A percentile compares a stretch with the other conserved stretches of the same genome.
Conservation (phyloP, 2,888 invertebrate genomes). For the Monopis laevigella region DNA sequence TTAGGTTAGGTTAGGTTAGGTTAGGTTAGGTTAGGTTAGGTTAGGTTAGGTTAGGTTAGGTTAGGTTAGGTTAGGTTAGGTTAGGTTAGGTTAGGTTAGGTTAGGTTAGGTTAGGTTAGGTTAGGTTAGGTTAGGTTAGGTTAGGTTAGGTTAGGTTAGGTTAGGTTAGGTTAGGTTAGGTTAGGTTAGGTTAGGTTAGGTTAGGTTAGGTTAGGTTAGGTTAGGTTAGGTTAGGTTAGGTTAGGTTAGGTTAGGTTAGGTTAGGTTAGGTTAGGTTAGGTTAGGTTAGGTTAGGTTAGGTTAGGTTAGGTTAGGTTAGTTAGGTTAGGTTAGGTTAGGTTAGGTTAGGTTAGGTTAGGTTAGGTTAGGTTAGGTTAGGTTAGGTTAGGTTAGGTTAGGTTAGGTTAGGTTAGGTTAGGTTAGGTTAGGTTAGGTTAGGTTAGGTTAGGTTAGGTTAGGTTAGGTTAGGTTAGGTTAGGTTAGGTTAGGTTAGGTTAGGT, state of each 20-base stretch:
- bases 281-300: conserved; percentile 12
- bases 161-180: conserved; percentile 8
- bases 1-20: conserved; percentile 8
- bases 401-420: conserved; percentile 17
- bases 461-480: conserved; percentile 13
- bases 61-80: conserved; percentile 15
- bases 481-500: conserved; percentile 16
- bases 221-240: conserved; percentile 16
- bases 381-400: conserved; percentile 16
- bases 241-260: conserved; percentile 15
- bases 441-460: conserved; percentile 13
- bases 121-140: conserved; percentile 12
- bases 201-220: conserved; percentile 17
- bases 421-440: conserved; percentile 16
- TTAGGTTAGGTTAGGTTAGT: conserved; percentile 13
- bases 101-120: conserved; percentile 8
- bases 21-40: conserved; percentile 8
- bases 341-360: conserved; percentile 19
- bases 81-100: conserved; percentile 13
- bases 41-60: conserved; percentile 13
- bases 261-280: conserved; percentile 13
- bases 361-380: conserved; percentile 18
- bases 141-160: conserved; percentile 7
- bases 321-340: conserved; percentile 16
- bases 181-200: conserved; percentile 14